phyloP scores from a whole-genome alignment of 2,113 vertebrate species.

The Emydura subglobosa region DNA sequence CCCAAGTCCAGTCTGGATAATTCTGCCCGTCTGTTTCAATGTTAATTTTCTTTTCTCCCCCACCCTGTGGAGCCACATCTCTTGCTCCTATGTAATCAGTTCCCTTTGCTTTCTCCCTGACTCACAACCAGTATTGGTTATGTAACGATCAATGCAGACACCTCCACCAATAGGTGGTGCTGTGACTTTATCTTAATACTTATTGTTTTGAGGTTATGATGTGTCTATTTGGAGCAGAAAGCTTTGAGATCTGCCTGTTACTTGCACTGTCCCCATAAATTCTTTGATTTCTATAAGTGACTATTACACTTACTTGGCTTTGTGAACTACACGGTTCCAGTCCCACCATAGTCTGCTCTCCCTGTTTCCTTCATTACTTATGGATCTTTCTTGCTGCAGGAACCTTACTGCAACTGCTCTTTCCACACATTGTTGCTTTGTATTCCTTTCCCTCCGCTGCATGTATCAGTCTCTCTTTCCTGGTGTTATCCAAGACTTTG shows the following conservation, averaged over 20 bases:
- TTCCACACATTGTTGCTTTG: background rate
- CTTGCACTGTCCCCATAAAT: too few relatives aligned
- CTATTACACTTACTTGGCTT: background rate
- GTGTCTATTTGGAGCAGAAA: too few relatives aligned
- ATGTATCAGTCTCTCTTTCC: background rate
- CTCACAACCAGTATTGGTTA: background rate
- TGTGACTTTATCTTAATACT: too few relatives aligned
- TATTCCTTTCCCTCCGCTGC: background rate
- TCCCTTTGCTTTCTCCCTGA: background rate
- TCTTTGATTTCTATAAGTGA: too few relatives aligned
- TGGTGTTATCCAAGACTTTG: too few relatives aligned
- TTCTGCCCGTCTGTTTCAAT: background rate
- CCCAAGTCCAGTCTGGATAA: background rate
- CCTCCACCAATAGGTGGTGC: too few relatives aligned
- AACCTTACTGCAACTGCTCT: accelerated
- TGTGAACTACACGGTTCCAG: background rate
- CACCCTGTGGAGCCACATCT: accelerated
- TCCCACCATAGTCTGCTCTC: background rate
- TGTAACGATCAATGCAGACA: too few relatives aligned
- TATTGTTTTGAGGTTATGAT: too few relatives aligned
- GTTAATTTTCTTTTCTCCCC: background rate
- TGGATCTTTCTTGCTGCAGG: background rate
- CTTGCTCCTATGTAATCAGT: background rate
- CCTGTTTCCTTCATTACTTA: accelerated
- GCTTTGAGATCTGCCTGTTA: too few relatives aligned